A percentile compares a stretch with the other conserved stretches of the same genome.
Conservation (phyloP, 1,140 invertebrate species). For the Drosophila bocqueti region DNA sequence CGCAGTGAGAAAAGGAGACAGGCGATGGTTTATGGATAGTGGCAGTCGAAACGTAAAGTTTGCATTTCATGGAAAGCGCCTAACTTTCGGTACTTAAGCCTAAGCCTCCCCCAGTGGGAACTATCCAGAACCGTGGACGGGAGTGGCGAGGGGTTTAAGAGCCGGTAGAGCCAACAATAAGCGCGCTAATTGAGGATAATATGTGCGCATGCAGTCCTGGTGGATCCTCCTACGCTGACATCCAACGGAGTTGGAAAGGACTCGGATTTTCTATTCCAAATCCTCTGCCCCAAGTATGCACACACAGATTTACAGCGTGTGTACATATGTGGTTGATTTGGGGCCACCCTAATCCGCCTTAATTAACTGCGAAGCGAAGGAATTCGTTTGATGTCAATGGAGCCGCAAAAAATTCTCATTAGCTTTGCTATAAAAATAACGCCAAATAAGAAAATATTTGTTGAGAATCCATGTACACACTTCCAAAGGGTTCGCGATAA, state of each 20-base stretch:
- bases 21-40: slow-evolving; percentile 56
- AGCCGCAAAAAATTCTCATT: slow-evolving; percentile 58
- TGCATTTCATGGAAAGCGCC: slow-evolving; percentile 70
- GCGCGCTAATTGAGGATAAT: slow-evolving; percentile 81
- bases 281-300: slow-evolving; percentile 16
- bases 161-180: slow-evolving; percentile 63
- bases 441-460: slow-evolving; percentile 38
- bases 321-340: slow-evolving; percentile 28
- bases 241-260: slow-evolving; percentile 22
- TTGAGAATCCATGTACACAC: slow-evolving; percentile 54
- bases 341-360: slow-evolving; percentile 57
- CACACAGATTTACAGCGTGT: background rate
- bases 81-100: slow-evolving; percentile 77
- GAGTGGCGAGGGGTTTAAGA: background rate
- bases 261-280: slow-evolving; percentile 29
- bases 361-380: slow-evolving; percentile 57
- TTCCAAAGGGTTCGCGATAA: background rate
- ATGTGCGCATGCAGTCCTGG: slow-evolving; percentile 39
- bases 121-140: background rate
- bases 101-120: slow-evolving; percentile 65
- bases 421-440: slow-evolving; percentile 50
- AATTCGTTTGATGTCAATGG: slow-evolving; percentile 69
- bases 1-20: slow-evolving; percentile 6
- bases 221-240: slow-evolving; percentile 24
- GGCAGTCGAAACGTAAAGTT: slow-evolving; percentile 74